Conservation (phyloP, 2,888 invertebrate genomes). For the Ormyrus thymus region DNA sequence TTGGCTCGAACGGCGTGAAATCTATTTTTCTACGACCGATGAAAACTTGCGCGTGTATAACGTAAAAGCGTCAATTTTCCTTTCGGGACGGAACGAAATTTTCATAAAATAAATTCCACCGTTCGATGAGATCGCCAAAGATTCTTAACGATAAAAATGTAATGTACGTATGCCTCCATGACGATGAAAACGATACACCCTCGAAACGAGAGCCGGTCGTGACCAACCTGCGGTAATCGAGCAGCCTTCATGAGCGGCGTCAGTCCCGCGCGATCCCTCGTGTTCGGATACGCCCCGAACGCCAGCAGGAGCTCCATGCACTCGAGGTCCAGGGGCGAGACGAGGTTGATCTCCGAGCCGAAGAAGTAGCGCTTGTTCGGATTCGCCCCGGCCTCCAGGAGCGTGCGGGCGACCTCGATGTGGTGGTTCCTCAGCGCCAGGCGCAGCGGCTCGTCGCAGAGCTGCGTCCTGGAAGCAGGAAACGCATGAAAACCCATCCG, state of each 20-base stretch:
- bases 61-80: too few relatives aligned
- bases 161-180: too few relatives aligned
- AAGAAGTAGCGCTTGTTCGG: conserved; percentile 95
- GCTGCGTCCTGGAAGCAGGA: conserved; percentile 77
- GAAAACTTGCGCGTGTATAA: too few relatives aligned
- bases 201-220: too few relatives aligned
- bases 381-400: conserved; percentile 90
- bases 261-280: conserved; percentile 89
- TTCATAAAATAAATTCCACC: too few relatives aligned
- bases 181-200: too few relatives aligned
- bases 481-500: neutral
- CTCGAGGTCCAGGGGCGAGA: conserved; percentile 85
- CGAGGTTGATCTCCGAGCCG: conserved; percentile 91
- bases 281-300: conserved; percentile 92
- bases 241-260: conserved; percentile 95
- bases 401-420: conserved; percentile 82
- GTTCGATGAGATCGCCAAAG: too few relatives aligned
- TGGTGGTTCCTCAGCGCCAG: conserved; percentile 92
- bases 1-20: too few relatives aligned
- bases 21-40: too few relatives aligned
- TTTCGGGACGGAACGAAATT: too few relatives aligned
- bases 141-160: too few relatives aligned
- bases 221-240: conserved; percentile 81
- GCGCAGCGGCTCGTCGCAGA: conserved; percentile 91
- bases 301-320: conserved; percentile 88